phyloP scores from a whole-genome alignment of 2,797 vertebrate genomes.

The Onychomys torridus region DNA sequence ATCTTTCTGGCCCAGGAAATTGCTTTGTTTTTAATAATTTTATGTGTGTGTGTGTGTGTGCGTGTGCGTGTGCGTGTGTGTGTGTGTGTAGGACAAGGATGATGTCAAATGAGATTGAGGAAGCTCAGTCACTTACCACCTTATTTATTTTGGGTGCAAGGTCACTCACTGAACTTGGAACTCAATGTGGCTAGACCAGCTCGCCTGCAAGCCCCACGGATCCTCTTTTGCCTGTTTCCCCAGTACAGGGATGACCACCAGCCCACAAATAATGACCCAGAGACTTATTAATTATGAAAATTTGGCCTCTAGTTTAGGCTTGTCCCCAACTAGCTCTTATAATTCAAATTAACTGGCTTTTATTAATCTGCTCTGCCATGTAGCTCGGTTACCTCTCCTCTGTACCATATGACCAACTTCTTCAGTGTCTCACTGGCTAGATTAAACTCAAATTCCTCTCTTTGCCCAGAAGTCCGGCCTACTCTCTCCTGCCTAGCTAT shows the following conservation, averaged over 20 bases:
- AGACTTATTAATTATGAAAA: not conserved
- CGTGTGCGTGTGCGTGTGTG: not conserved
- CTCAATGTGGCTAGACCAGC: not conserved
- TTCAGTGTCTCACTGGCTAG: not conserved
- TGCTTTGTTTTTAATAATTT: not conserved
- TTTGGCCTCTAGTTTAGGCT: not conserved
- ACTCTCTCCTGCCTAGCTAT: not conserved
- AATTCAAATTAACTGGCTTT: not conserved
- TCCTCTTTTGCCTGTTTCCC: not conserved
- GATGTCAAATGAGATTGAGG: not conserved
- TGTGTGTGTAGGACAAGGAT: no score
- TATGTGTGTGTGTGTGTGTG: not conserved
- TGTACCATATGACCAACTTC: not conserved
- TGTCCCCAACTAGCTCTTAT: not conserved
- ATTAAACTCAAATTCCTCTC: no score
- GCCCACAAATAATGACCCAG: not conserved
- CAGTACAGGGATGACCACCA: not conserved
- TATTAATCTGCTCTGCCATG: not conserved
- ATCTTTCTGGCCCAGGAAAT: not conserved
- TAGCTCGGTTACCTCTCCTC: not conserved
- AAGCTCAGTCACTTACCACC: not conserved
- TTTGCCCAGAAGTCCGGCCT: not conserved
- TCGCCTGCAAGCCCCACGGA: not conserved
- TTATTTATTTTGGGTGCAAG: not conserved
- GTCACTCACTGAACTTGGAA: no score